Evolutionary conservation across 1,140 invertebrate genomes (phyloP).

Genomic region (Drosophila kikkawai): DNA sequence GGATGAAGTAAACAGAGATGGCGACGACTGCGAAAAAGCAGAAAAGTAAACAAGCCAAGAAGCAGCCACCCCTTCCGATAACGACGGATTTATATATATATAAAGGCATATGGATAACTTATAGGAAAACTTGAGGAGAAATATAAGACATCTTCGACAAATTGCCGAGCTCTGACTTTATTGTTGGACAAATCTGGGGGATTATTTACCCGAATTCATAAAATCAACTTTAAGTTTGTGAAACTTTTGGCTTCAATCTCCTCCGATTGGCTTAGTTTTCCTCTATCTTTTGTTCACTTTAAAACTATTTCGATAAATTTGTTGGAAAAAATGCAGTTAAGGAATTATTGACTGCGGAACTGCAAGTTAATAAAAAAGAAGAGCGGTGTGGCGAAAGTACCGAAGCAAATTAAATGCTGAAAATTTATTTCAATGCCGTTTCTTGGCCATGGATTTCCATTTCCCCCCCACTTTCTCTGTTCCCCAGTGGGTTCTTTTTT

Average conservation of each 20-base stretch:
- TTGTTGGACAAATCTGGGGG: constrained; percentile 29
- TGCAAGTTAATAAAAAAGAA: constrained; percentile 11
- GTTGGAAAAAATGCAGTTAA: background rate
- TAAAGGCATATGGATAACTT: constrained; percentile 27
- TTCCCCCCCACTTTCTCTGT: constrained; percentile 16
- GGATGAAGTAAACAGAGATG: constrained; percentile 50
- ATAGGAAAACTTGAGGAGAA: constrained; percentile 30
- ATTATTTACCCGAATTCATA: constrained; percentile 44
- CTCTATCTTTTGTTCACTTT: constrained; percentile 1
- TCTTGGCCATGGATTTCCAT: constrained; percentile 15
- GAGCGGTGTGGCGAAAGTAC: background rate
- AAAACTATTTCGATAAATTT: constrained; percentile 38
- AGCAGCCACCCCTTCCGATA: constrained; percentile 29
- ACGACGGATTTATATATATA: constrained; percentile 25
- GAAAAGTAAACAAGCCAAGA: constrained; percentile 41
- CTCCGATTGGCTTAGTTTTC: constrained; percentile 34
- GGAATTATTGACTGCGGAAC: constrained; percentile 9
- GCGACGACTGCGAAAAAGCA: constrained; percentile 45
- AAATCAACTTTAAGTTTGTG: constrained; percentile 44
- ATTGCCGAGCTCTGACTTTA: constrained; percentile 37
- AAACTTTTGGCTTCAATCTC: constrained; percentile 31
- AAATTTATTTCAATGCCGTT: constrained; percentile 38
- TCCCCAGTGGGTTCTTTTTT: background rate
- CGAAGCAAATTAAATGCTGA: constrained; percentile 34
- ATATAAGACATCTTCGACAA: constrained; percentile 28